Conservation (phyloP, 2,113 vertebrate species). For the Rhinichthys klamathensis region DNA sequence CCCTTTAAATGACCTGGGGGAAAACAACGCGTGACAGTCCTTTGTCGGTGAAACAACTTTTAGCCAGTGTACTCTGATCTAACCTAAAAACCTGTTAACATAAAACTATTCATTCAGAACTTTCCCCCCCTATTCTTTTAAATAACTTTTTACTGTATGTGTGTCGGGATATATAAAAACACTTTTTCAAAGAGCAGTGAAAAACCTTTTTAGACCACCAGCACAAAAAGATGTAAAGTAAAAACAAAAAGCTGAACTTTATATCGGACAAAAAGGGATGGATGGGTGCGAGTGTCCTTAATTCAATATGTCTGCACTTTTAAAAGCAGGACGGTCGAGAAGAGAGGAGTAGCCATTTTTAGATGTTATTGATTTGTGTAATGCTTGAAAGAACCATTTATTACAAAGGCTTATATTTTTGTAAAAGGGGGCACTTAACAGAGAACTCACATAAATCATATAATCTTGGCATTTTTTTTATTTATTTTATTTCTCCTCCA, state of each 20-base stretch:
- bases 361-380: slow-evolving; percentile 73
- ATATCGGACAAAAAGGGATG: slow-evolving; percentile 26
- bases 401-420: slow-evolving; percentile 78
- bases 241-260: slow-evolving; percentile 33
- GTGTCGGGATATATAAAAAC: not conserved
- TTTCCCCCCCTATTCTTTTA: no score
- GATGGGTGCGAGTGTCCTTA: slow-evolving; percentile 44
- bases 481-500: not conserved
- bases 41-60: slow-evolving; percentile 18
- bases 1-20: not conserved
- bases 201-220: not conserved
- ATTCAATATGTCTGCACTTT: slow-evolving; percentile 56
- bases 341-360: slow-evolving; percentile 64
- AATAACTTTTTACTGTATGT: not conserved
- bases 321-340: slow-evolving; percentile 56
- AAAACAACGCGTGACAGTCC: not conserved
- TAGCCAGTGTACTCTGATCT: slow-evolving; percentile 3
- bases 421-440: slow-evolving; percentile 69
- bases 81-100: slow-evolving; percentile 12
- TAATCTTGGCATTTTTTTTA: slow-evolving; percentile 16
- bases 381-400: slow-evolving; percentile 75
- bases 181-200: slow-evolving; percentile 14
- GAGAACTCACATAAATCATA: slow-evolving; percentile 73
- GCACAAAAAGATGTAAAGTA: slow-evolving; percentile 2
- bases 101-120: not conserved